Percentiles rank a stretch among this genome's conserved stretches.
These are phyloP conservation scores for Lathamus discolor DNA, from an alignment of 2,113 vertebrate genomes.

Conservation along the genomic window DNA sequence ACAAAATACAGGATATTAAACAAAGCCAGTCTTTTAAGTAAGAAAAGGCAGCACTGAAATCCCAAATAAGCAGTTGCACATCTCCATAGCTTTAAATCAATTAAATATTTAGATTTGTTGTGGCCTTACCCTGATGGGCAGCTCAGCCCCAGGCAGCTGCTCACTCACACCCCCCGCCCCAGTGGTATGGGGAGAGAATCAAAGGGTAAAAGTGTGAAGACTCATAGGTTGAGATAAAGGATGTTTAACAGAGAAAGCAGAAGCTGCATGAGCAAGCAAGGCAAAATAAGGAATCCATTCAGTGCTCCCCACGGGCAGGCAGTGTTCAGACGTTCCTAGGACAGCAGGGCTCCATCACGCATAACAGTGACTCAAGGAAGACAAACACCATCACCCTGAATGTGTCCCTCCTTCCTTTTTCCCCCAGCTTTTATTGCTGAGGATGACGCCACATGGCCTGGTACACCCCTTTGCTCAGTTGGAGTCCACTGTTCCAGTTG, in stretches of 20 bases:
- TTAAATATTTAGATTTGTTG: not conserved
- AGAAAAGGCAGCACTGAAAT: not conserved
- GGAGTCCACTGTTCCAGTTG: not conserved
- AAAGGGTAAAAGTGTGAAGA: not conserved
- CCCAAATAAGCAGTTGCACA: not conserved
- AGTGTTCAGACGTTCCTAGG: not conserved
- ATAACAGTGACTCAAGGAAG: not conserved
- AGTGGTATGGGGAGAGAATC: not conserved
- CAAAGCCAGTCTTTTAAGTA: not conserved
- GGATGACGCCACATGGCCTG: not conserved
- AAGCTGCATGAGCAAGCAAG: not conserved
- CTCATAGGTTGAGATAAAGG: not conserved
- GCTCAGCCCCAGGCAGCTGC: not conserved
- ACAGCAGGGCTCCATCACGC: not conserved
- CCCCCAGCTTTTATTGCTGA: not conserved
- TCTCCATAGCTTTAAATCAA: not conserved
- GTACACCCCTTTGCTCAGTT: not conserved
- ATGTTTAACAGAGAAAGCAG: not conserved
- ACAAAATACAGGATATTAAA: not conserved
- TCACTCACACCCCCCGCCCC: fast-evolving
- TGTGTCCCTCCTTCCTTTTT: not conserved
- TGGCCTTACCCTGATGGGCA: not conserved
- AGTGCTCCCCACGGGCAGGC: not conserved
- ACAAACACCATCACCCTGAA: not conserved
- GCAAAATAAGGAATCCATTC: not conserved